Evolutionary conservation across 1,140 invertebrate genomes (phyloP).

Genomic region (Caenorhabditis brenneri): DNA sequence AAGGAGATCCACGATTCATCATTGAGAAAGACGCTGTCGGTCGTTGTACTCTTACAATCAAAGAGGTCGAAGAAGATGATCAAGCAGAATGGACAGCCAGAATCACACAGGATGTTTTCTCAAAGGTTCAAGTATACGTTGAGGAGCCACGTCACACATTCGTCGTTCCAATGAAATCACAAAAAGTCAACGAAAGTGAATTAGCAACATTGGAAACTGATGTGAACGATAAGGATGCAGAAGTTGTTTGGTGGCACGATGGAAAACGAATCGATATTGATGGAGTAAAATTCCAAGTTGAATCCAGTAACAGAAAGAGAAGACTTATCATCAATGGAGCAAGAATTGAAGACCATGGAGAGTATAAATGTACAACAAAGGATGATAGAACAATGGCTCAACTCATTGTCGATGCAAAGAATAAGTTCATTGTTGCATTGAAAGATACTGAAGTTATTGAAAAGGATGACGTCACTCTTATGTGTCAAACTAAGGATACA

Average conservation of each 20-base stretch:
- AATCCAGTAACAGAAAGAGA: slow-evolving; percentile 72
- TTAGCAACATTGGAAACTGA: slow-evolving; percentile 90
- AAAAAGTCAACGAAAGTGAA: slow-evolving; percentile 90
- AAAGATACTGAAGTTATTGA: slow-evolving; percentile 68
- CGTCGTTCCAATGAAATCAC: slow-evolving; percentile 89
- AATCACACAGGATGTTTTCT: slow-evolving; percentile 72
- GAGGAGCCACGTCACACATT: slow-evolving; percentile 95
- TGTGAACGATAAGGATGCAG: slow-evolving; percentile 90
- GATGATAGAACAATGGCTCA: slow-evolving; percentile 70
- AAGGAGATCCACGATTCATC: slow-evolving; percentile 65
- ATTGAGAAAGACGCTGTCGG: slow-evolving; percentile 91
- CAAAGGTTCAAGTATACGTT: slow-evolving; percentile 71
- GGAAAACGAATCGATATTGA: slow-evolving; percentile 71
- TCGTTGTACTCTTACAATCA: slow-evolving; percentile 85
- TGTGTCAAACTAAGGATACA: slow-evolving; percentile 70
- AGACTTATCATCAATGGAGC: slow-evolving; percentile 84
- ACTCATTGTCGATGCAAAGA: slow-evolving; percentile 70
- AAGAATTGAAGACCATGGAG: slow-evolving; percentile 83
- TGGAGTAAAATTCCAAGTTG: slow-evolving; percentile 59
- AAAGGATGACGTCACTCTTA: slow-evolving; percentile 66
- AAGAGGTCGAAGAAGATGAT: slow-evolving; percentile 83
- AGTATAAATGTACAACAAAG: slow-evolving; percentile 80
- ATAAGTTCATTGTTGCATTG: slow-evolving; percentile 68
- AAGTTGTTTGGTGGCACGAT: slow-evolving; percentile 93
- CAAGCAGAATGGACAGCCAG: slow-evolving; percentile 85